Evolutionary conservation across 2,113 vertebrate genomes (phyloP).

Genomic region (Rhynchomys soricoides): DNA sequence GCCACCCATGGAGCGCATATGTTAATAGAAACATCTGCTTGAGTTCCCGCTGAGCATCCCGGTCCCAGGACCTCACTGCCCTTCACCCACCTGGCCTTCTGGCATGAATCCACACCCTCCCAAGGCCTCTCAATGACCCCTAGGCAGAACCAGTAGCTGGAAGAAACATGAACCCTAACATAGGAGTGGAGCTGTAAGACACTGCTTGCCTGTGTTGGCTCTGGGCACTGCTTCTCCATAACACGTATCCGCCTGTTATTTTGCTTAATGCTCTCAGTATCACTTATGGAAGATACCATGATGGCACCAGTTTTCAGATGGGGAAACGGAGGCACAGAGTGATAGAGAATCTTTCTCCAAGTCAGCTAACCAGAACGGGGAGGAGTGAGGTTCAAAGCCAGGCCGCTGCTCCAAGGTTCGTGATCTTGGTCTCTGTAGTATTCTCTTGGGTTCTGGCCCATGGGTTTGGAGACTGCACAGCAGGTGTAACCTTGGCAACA

Average conservation of each 20-base stretch:
- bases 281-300: accelerated
- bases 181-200: accelerated
- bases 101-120: neutral
- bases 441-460: accelerated
- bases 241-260: accelerated
- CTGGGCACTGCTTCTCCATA: accelerated
- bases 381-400: neutral
- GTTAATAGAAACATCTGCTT: neutral
- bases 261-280: neutral
- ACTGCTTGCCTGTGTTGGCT: accelerated
- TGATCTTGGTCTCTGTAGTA: accelerated
- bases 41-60: accelerated
- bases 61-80: neutral
- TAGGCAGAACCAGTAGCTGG: neutral
- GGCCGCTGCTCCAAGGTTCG: accelerated
- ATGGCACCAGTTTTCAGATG: accelerated
- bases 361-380: neutral
- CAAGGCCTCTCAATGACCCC: neutral
- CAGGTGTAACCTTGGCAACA: neutral
- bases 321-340: neutral
- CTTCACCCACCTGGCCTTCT: neutral
- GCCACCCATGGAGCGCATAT: neutral
- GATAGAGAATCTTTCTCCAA: neutral
- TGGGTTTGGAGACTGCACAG: accelerated
- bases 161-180: neutral